phyloP scores from a whole-genome alignment of 1,140 invertebrate genomes.

The Armadillidium nasatum region DNA sequence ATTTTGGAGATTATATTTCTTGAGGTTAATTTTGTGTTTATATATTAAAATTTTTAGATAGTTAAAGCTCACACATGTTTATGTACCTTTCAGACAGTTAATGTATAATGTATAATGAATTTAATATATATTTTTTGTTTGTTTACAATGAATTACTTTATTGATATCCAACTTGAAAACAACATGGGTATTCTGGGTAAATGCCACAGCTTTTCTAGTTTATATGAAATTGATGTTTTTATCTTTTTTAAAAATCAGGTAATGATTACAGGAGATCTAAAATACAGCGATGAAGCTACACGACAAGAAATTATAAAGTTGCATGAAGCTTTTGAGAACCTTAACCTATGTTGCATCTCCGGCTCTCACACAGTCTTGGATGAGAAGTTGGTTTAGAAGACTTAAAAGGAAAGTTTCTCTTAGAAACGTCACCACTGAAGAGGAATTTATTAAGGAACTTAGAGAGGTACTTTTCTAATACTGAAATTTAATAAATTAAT shows the following conservation, averaged over 20 bases:
- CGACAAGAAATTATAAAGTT: conserved; percentile 74
- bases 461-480: conserved; percentile 59
- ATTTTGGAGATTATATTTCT: neutral
- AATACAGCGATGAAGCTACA: conserved; percentile 75
- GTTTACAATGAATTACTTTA: too few relatives aligned
- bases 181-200: too few relatives aligned
- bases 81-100: too few relatives aligned
- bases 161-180: too few relatives aligned
- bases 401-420: conserved; percentile 67
- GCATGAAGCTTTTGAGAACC: conserved; percentile 67
- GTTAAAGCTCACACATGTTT: too few relatives aligned
- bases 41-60: neutral
- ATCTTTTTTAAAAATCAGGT: conserved; percentile 58
- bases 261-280: conserved; percentile 72
- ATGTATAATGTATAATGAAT: too few relatives aligned
- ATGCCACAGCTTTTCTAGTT: neutral
- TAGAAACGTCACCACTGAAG: conserved; percentile 68
- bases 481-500: neutral
- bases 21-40: neutral
- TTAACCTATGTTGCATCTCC: conserved; percentile 67
- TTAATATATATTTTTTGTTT: too few relatives aligned
- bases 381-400: conserved; percentile 76
- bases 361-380: conserved; percentile 83
- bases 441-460: conserved; percentile 69
- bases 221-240: neutral